phyloP scores from a whole-genome alignment of 2,113 vertebrate genomes.

The Cyprinodon brontotheroides region DNA sequence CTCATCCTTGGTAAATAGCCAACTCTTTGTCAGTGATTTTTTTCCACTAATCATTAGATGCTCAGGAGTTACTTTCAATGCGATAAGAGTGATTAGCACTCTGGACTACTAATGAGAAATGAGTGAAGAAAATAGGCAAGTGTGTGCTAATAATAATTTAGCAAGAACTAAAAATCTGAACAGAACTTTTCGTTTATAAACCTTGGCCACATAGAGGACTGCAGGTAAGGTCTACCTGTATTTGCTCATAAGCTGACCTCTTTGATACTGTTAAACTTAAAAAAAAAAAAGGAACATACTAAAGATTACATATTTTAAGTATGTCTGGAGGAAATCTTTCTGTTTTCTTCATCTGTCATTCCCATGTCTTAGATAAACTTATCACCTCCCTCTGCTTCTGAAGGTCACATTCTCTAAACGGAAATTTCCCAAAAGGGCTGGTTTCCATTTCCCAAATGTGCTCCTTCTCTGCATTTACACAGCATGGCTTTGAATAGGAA shows the following conservation, averaged over 20 bases:
- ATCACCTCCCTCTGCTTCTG: constrained; percentile 59
- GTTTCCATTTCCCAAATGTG: constrained; percentile 46
- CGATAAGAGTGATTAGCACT: neutral
- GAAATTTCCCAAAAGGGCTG: constrained; percentile 51
- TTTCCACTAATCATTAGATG: neutral
- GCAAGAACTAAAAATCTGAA: constrained; percentile 12
- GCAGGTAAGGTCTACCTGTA: neutral
- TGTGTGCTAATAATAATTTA: neutral
- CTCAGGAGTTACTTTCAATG: neutral
- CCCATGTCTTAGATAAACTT: constrained; percentile 61
- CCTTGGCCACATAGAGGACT: constrained; percentile 18
- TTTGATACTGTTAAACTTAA: constrained; percentile 22
- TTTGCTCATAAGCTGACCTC: neutral
- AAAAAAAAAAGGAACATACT: constrained; percentile 7
- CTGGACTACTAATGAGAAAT: neutral
- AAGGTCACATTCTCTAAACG: constrained; percentile 50
- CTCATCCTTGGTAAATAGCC: too few species aligned
- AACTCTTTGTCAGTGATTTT: neutral
- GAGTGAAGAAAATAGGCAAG: neutral
- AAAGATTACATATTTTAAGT: constrained; percentile 35
- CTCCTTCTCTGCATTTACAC: constrained; percentile 13
- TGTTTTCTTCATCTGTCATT: constrained; percentile 13
- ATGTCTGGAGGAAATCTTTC: constrained; percentile 5
- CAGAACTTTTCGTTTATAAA: constrained; percentile 32
- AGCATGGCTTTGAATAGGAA: constrained; percentile 9